Base-by-base conservation (phyloP, 2,113 vertebrate species). In the Anhinga anhinga region DNA sequence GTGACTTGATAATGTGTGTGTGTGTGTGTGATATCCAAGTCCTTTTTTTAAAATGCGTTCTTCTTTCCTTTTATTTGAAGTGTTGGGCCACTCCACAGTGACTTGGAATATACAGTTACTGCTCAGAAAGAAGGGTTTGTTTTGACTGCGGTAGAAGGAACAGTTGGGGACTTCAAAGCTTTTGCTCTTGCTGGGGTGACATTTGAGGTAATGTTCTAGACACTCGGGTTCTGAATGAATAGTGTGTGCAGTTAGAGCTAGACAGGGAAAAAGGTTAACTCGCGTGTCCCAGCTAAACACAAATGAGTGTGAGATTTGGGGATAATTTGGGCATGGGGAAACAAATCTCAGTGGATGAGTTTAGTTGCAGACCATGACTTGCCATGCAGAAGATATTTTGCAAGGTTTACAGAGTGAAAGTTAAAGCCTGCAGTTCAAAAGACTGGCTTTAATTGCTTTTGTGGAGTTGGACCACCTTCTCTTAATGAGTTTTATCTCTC, bases 71-170 rank as follows among this genome's bases (percentile, higher is more conserved):
- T 20, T 67, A 8, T 88, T 38, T 83, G 42, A 98, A 99, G 99
- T 0, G 99, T 99, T 42, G 99, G 99, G 8, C 99, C 99, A 2
- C 98, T 99, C 82, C 99, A 99, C 98, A 99, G 99, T 71, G 98
- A 99, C 97, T 97, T 99, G 86, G 98, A 99, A 53, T 99, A 99
- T 49, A 98, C 99, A 10, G 96, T 99, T 93, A 98, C 98, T 36
- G 99, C 99, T 50, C 99, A 98, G 79, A 99, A 99, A 93, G 99
- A 99, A 96, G 99, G 99, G 7, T 99, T 99, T 50, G 98, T 99
- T 74, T 96, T 99, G 97, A 99, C 99, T 62, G 98, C 99, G 0
- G 98, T 99, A 38, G 99, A 99, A 72, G 99, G 98, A 86, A 98
- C 98, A 10, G 79, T 97, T 34, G 99, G 99, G 50, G 99, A 99